These are phyloP conservation scores for Tretioscincus oriximinensis DNA, from an alignment of 2,113 vertebrate genomes.

Conservation along the genomic window DNA sequence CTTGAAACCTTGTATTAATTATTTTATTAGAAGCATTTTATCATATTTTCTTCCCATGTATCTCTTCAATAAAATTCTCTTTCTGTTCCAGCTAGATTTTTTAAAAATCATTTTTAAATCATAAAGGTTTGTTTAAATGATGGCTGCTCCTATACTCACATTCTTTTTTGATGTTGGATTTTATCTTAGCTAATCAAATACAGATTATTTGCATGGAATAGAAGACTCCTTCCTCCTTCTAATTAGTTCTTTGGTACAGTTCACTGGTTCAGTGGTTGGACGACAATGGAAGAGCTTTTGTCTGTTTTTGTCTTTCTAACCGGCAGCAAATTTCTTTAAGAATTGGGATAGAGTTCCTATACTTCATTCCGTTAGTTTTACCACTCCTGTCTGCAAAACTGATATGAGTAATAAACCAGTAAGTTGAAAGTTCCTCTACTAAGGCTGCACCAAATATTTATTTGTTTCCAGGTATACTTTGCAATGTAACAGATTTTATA, in stretches of 20 bases:
- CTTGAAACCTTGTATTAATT: conserved; percentile 21
- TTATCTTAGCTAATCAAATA: conserved; percentile 21
- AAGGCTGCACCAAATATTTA: no score
- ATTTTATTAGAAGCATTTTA: conserved; percentile 16
- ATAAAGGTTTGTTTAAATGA: conserved; percentile 15
- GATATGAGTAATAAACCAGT: neutral
- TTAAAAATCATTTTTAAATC: conserved; percentile 8
- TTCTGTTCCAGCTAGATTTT: neutral
- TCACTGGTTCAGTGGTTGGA: conserved; percentile 15
- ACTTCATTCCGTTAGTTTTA: conserved; percentile 4
- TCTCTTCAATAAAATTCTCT: conserved; percentile 30
- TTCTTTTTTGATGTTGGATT: neutral
- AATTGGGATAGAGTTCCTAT: conserved; percentile 25
- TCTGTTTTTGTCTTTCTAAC: neutral
- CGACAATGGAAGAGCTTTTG: neutral
- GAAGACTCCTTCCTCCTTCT: neutral
- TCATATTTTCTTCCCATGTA: conserved; percentile 32
- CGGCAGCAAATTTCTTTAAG: conserved; percentile 5
- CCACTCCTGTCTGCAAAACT: neutral
- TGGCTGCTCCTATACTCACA: neutral
- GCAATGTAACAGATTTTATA: no score
- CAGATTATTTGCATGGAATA: neutral
- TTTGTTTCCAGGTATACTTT: no score
- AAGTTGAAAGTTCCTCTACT: neutral
- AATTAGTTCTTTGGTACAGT: accelerated